A percentile compares a stretch with the other conserved stretches of the same genome.
These are phyloP conservation scores for Silurus glanis DNA, from an alignment of 2,113 vertebrate genomes.

Conservation along the genomic window DNA sequence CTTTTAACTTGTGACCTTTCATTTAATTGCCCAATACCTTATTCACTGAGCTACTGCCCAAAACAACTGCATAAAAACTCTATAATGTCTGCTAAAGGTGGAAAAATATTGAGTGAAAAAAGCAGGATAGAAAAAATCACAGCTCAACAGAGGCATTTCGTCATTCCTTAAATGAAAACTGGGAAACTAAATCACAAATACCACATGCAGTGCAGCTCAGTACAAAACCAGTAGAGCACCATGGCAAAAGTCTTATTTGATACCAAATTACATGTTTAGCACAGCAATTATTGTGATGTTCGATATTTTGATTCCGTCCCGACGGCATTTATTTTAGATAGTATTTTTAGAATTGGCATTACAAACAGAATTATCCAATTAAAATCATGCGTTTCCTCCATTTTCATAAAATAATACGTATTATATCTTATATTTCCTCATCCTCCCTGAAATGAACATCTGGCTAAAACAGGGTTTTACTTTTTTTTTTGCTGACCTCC, in stretches of 20 bases:
- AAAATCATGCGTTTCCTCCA: not conserved
- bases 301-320: not conserved
- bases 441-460: not conserved
- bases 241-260: not conserved
- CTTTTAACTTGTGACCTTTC: not conserved
- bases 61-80: not conserved
- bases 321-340: too few relatives aligned
- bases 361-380: not conserved
- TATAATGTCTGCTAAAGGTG: not conserved
- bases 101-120: not conserved
- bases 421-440: not conserved
- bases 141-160: not conserved
- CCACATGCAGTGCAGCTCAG: not conserved
- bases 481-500: not conserved
- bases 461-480: not conserved
- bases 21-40: not conserved
- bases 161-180: not conserved
- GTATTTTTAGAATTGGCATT: not conserved
- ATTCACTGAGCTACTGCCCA: not conserved
- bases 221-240: not conserved
- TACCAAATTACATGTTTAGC: not conserved
- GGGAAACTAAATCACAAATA: not conserved
- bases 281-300: not conserved
- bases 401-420: not conserved
- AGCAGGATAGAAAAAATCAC: not conserved